Evolutionary conservation across 2,888 invertebrate genomes (phyloP).

Genomic region (Dioctria rufipes): DNA sequence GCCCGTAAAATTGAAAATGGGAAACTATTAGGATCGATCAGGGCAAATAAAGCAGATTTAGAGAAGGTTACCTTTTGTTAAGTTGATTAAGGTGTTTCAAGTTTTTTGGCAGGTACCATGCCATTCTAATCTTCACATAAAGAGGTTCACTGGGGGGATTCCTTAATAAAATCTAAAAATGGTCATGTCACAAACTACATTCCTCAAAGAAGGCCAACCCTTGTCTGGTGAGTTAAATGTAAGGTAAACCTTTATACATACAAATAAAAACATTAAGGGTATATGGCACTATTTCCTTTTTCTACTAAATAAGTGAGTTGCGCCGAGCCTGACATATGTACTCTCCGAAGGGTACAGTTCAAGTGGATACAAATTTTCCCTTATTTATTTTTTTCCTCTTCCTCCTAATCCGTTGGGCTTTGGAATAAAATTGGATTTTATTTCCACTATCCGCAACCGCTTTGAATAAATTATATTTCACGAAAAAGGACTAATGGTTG

Average conservation of each 20-base stretch:
- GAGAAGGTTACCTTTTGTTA: constrained; percentile 39
- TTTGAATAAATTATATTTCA: no score
- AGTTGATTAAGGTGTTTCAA: constrained; percentile 51
- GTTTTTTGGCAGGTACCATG: constrained; percentile 50
- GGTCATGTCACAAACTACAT: constrained; percentile 43
- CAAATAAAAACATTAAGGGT: constrained; percentile 6
- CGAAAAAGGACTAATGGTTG: no score
- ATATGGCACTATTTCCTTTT: background rate
- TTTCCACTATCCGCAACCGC: no score
- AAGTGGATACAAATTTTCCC: constrained; percentile 36
- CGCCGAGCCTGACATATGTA: constrained; percentile 28
- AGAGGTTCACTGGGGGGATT: constrained; percentile 39
- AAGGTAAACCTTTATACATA: constrained; percentile 27
- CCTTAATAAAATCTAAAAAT: constrained; percentile 50
- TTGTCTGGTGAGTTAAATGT: constrained; percentile 41
- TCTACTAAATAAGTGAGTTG: background rate
- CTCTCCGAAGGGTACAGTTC: constrained; percentile 33
- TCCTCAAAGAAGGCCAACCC: constrained; percentile 31
- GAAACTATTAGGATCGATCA: constrained; percentile 50
- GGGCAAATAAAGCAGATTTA: constrained; percentile 46
- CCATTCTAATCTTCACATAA: constrained; percentile 43
- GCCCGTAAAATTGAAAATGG: constrained; percentile 48
- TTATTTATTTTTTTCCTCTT: no score
- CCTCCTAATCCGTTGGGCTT: no score
- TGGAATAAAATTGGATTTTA: no score